phyloP scores from a whole-genome alignment of 2,888 invertebrate genomes.

The Cataglyphis livida region DNA sequence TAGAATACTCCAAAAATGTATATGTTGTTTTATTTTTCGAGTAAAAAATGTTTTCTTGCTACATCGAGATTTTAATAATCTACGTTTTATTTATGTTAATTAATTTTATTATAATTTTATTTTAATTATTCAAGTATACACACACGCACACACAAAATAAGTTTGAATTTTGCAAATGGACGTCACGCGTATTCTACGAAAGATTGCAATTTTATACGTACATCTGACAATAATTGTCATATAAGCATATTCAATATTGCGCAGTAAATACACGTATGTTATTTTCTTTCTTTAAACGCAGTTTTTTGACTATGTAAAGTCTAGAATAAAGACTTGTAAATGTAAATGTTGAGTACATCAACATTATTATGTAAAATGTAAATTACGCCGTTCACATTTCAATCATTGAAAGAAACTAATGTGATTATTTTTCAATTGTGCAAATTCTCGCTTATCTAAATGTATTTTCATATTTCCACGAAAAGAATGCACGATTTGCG shows the following conservation, averaged over 20 bases:
- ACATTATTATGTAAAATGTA: constrained; percentile 2
- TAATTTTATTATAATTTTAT: not conserved
- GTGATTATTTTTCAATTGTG: constrained; percentile 16
- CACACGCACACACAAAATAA: not conserved
- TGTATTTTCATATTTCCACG: constrained; percentile 59
- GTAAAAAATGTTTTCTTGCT: not conserved
- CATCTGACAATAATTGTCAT: not conserved
- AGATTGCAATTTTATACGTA: not conserved
- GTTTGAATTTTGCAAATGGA: not conserved
- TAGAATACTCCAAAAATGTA: not conserved
- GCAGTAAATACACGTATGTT: constrained; percentile 3
- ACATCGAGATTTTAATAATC: not conserved
- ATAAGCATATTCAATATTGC: not conserved
- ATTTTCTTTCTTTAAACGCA: not conserved
- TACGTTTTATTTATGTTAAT: not conserved
- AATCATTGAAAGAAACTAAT: not conserved
- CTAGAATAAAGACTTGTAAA: constrained; percentile 52
- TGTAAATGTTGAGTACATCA: not conserved
- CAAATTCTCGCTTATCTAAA: constrained; percentile 59
- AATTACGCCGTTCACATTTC: not conserved
- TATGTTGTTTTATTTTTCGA: not conserved
- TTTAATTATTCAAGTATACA: not conserved
- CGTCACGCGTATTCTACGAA: not conserved
- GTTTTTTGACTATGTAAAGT: constrained; percentile 44
- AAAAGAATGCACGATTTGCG: constrained; percentile 38